A percentile compares a stretch with the other conserved stretches of the same genome.
Evolutionary conservation across 2,113 vertebrate species (phyloP).

Genomic region (Empidonax traillii): DNA sequence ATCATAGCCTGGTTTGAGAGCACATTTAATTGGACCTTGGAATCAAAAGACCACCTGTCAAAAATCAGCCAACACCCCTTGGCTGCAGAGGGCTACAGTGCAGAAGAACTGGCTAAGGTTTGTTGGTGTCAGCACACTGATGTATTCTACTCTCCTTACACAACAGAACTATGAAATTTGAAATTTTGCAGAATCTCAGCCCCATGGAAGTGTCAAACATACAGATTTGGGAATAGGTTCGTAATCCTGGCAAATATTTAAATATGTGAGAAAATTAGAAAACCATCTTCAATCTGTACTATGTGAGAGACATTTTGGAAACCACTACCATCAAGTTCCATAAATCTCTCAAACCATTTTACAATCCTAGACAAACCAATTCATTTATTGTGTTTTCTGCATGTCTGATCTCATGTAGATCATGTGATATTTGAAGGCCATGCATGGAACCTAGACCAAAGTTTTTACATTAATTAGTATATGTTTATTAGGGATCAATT

Average conservation of each 20-base stretch:
- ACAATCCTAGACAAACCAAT: not conserved
- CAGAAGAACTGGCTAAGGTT: not conserved
- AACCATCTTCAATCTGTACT: not conserved
- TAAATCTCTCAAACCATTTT: not conserved
- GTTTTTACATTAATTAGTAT: not conserved
- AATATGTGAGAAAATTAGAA: not conserved
- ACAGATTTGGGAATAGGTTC: not conserved
- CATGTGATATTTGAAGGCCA: not conserved
- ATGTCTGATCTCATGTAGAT: not conserved
- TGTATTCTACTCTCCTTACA: not conserved
- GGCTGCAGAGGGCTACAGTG: not conserved
- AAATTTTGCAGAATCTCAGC: not conserved
- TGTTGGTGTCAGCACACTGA: fast-evolving
- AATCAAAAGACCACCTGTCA: not conserved
- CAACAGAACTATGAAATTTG: not conserved
- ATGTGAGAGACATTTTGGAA: not conserved
- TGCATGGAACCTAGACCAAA: not conserved
- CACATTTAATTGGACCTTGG: not conserved
- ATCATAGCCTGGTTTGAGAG: not conserved
- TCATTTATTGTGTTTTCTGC: not conserved
- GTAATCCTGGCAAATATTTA: not conserved
- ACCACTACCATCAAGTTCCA: not conserved
- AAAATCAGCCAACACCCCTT: not conserved
- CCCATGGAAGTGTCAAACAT: not conserved
- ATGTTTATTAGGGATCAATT: not conserved